Evolutionary conservation across 2,113 vertebrate species (phyloP), one percentile per base, ranked within the genome.

Genomic region (Amazona vittata): DNA sequence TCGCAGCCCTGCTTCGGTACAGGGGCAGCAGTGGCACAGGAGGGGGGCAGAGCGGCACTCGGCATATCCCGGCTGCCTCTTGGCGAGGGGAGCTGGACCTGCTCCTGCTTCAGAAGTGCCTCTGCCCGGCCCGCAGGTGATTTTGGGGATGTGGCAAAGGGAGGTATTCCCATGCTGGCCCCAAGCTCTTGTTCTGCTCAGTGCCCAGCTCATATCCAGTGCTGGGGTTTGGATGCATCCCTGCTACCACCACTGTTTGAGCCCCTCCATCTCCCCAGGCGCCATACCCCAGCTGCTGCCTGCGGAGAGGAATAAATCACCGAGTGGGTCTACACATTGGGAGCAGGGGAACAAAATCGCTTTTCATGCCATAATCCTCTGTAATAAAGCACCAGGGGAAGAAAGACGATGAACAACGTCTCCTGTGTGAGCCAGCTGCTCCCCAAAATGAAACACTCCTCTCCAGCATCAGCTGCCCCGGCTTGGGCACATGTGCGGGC

Each of bases 341-440:
- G 17, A 93, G 47, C 47, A 60, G 20, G 12, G 65, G 53, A 95
- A 96, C 94, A 96, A 94, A 90, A 96, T 88, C 63, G 46, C 94
- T 97, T 95, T 95, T 97, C 87, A 94, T 90, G 79, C 75, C 64
- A 70, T 95, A 96, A 94, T 93, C 94, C 85, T 92, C 93, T 92
- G 90, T 92, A 94, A 95, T 85, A 86, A 96, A 90, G 95, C 83
- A 92, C 88, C 29, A 64, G 74, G n/a, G 46, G 86, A 62, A 62
- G 46, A 65, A 81, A 68, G 76, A 80, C 4, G 35, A 55, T 74
- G 50, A 93, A 96, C 93, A 96, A 93, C 83, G 90, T 94, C 79
- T 95, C 60, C 92, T 95, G 62, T 94, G 96, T 94, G 55, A 96
- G 68, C 37, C 96, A 96, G 93, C 96, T 96, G 96, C 93, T 94